phyloP scores from a whole-genome alignment of 2,888 invertebrate genomes.

The Arrhopalites spinosus region DNA sequence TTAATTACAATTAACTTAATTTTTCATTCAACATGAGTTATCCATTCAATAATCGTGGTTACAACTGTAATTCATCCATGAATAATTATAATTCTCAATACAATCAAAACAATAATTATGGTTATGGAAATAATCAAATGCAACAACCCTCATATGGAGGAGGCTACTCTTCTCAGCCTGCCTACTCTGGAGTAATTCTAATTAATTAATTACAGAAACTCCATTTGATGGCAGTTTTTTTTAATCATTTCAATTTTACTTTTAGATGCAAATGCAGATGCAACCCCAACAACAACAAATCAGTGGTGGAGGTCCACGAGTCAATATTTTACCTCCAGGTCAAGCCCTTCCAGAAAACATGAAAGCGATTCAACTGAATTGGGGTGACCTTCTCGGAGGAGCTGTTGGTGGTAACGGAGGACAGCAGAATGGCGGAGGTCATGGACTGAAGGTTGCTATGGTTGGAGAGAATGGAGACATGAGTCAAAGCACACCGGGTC shows the following conservation, averaged over 20 bases:
- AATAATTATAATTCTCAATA: neutral
- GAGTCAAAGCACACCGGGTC: neutral
- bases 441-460: conserved; percentile 34
- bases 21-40: neutral
- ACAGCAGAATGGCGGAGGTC: neutral
- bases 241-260: neutral
- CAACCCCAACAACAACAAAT: neutral
- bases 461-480: conserved; percentile 28
- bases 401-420: too few relatives aligned
- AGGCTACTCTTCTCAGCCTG: neutral
- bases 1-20: neutral
- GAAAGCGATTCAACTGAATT: conserved; percentile 32
- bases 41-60: neutral
- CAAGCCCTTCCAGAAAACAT: conserved; percentile 9
- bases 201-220: neutral
- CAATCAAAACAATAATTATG: conserved; percentile 1
- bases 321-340: conserved; percentile 4
- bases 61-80: neutral
- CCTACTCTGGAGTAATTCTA: neutral
- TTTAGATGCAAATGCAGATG: neutral
- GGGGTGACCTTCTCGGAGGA: conserved; percentile 35
- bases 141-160: neutral
- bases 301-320: neutral
- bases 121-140: neutral
- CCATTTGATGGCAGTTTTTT: neutral